Evolutionary conservation across 2,113 vertebrate genomes (phyloP), one percentile per base, ranked within the genome.

Genomic region (Toxotes chatareus): DNA sequence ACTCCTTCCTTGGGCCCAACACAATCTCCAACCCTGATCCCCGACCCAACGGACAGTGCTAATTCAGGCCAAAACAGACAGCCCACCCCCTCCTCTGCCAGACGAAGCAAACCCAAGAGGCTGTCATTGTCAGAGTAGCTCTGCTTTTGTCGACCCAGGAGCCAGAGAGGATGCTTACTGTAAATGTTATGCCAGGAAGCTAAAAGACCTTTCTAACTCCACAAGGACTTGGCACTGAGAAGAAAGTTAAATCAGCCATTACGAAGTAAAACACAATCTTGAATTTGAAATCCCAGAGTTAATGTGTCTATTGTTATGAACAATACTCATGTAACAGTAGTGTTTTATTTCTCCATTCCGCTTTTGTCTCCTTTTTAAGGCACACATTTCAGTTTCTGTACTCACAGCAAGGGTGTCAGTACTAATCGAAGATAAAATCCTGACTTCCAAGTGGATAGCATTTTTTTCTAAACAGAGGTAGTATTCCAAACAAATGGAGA

Each of bases 31-130:
- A 57, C 73, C 67, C 71, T 77, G 71, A 80, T 53, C 59, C 65
- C 88, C 3, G 79, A 85, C 63, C 89, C 77, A 17, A 90, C 87
- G 36, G 89, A 94, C 83, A 90, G 83, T 76, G 82, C 62, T 66
- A 78, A 70, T 83, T 79, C 79, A 64, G 81, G 63, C 79, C 92
- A 89, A 73, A 90, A 88, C 82, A 94, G 86, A 93, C 92, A 93
- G 73, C 80, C 87, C 44, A 76, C 75, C 32, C 79, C 83, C 27
- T 84, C 84, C 3, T 8, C 88, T 66, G 88, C 84, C 80, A 93
- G 91, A 90, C 87, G 92, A 86, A 90, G 76, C 71, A 95, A 94
- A 89, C 85, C 92, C 73, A 94, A 91, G 80, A 94, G 91, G 91
- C 74, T 85, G 66, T 88, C 63, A 1, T 57, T 89, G 69, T 81